These are phyloP conservation scores for Heliothis peltigera DNA, from an alignment of 2,888 invertebrate species.

Conservation along the genomic window DNA sequence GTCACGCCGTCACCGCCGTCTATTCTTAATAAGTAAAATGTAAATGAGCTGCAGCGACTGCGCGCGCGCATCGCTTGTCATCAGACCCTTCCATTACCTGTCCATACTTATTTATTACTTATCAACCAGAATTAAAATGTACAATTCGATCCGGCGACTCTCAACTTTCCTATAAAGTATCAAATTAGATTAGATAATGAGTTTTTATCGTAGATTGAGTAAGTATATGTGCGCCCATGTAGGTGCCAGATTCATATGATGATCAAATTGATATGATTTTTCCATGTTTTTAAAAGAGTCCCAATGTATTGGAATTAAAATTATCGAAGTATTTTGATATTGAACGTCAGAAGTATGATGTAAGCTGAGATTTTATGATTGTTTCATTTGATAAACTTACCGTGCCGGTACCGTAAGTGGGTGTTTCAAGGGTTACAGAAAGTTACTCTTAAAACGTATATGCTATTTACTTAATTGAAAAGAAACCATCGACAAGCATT, in stretches of 20 bases:
- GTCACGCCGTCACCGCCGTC: slow-evolving; percentile 31
- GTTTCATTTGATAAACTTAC: too few relatives aligned
- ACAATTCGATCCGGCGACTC: slow-evolving; percentile 54
- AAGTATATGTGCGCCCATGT: slow-evolving; percentile 31
- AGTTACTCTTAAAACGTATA: too few relatives aligned
- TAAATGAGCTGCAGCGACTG: slow-evolving; percentile 46
- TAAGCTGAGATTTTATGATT: slow-evolving; percentile 34
- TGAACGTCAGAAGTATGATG: slow-evolving; percentile 32
- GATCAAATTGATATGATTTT: slow-evolving; percentile 46
- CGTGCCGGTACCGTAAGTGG: too few relatives aligned
- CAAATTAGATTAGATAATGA: slow-evolving; percentile 57
- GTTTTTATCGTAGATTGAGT: slow-evolving; percentile 36
- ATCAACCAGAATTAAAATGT: slow-evolving; percentile 53
- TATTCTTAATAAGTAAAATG: slow-evolving; percentile 58
- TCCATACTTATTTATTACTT: slow-evolving; percentile 50
- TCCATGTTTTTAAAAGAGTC: slow-evolving; percentile 53
- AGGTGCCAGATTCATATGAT: slow-evolving; percentile 49
- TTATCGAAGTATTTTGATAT: slow-evolving; percentile 41
- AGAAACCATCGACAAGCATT: neutral
- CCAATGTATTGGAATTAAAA: slow-evolving; percentile 46
- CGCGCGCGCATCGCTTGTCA: slow-evolving; percentile 18
- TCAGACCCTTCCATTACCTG: slow-evolving; percentile 32
- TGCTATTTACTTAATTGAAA: neutral
- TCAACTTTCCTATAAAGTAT: slow-evolving; percentile 43
- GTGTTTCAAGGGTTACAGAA: too few relatives aligned